Conservation (phyloP, 2,888 invertebrate genomes). For the Biston betularia region DNA sequence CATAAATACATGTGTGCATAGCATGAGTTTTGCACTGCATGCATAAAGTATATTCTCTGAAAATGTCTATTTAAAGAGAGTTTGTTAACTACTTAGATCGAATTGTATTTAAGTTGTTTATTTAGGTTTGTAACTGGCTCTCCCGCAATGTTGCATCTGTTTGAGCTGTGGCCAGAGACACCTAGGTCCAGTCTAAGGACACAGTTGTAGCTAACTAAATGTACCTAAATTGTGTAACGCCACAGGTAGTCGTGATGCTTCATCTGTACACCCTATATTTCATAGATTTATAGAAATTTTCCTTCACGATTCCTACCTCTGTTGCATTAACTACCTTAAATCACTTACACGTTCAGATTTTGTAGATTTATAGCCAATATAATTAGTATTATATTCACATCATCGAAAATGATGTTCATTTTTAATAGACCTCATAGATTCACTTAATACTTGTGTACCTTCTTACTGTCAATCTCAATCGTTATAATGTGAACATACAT, state of each 20-base stretch:
- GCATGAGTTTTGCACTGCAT: conserved; percentile 75
- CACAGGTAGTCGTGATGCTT: neutral
- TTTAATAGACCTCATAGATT: too few species aligned
- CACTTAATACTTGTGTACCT: neutral
- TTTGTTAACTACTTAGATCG: conserved; percentile 57
- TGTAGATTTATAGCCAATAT: neutral
- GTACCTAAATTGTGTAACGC: neutral
- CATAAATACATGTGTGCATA: conserved; percentile 74
- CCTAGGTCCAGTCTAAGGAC: conserved; percentile 1
- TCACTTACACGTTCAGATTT: neutral
- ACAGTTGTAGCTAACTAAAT: neutral
- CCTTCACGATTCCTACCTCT: neutral
- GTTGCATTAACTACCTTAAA: neutral
- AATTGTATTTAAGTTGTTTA: conserved; percentile 52
- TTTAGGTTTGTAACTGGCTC: conserved; percentile 56
- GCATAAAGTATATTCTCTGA: conserved; percentile 55
- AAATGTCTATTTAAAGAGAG: conserved; percentile 51
- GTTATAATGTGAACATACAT: too few species aligned
- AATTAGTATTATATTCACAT: neutral
- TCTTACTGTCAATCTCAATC: too few species aligned
- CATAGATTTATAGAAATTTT: neutral
- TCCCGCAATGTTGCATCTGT: conserved; percentile 43
- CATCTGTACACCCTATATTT: neutral
- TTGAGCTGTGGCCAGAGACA: conserved; percentile 24
- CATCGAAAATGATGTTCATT: neutral